Evolutionary conservation across 2,888 invertebrate species (phyloP), one percentile per base, ranked within the genome.

Genomic region (Napeogenes sylphis): DNA sequence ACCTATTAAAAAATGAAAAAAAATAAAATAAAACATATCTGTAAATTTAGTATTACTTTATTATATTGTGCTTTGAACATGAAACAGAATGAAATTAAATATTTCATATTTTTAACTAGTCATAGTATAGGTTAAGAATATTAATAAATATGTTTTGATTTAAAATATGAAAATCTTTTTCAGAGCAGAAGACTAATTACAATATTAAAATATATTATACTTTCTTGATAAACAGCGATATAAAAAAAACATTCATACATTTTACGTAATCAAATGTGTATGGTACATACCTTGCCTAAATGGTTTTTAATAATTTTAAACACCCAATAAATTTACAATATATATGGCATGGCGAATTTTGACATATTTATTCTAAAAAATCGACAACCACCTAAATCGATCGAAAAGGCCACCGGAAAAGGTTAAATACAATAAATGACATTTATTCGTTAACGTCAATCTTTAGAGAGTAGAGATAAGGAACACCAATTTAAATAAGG

Each of bases 401-500:
- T 64, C 60, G 58, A 45, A 56, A 56, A 51, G 68, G 71, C 71
- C 68, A 63, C 71, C 71, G 67, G 59, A 68, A 66, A 46, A 62
- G 70, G 71, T 76, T 74, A 73, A 62, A 59, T 64, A 45, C 10
- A 42, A 42, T 21, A 58, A 59, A 64, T 66, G 66, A 60, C 63
- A 63, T 42, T n/a, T 57, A 57, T 30, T 8, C 30, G 5, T 30
- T 30, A 66, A 66, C 57, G 66, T 64, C 66, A 66, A 42, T 6
- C 10, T 8, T 42, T 3, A 2, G 10, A 42, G 12, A 10, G 42
- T 42, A 42, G 42, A 42, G 42, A 12, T 10, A 10, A 42, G 42
- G 42, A 42, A 10, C 10, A 42, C 42, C 10, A 10, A 42, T 42
- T 6, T 42, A 3, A 10, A 42, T 42, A 12, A 10, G 3, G 10